These are phyloP conservation scores for Busseola fusca DNA, from an alignment of 2,888 invertebrate species.

Conservation along the genomic window DNA sequence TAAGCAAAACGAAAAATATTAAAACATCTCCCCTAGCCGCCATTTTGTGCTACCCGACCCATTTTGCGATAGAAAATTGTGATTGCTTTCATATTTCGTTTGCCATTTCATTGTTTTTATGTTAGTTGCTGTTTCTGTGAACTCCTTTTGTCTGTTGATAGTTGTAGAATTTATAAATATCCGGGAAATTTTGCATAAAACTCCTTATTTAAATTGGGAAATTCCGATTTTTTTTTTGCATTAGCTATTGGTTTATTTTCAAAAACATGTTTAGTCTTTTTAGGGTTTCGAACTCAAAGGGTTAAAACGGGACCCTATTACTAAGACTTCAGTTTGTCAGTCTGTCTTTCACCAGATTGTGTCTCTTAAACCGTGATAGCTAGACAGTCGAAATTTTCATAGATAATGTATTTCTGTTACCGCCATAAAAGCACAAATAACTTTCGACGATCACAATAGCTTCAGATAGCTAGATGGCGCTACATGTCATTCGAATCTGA, in stretches of 20 bases:
- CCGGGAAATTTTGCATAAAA: not conserved
- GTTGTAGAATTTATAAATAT: not conserved
- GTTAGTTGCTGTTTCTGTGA: not conserved
- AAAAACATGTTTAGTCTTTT: too few relatives aligned
- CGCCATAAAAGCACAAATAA: too few relatives aligned
- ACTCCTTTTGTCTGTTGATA: constrained; percentile 3
- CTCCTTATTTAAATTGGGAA: not conserved
- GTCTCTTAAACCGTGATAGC: too few relatives aligned
- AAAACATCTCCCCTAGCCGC: constrained; percentile 57
- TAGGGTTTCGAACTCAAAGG: too few relatives aligned
- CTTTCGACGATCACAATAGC: too few relatives aligned
- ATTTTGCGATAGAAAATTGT: constrained; percentile 57
- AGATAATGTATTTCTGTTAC: too few relatives aligned
- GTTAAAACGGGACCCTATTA: too few relatives aligned
- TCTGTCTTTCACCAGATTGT: too few relatives aligned
- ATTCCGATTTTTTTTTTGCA: not conserved
- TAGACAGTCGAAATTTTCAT: too few relatives aligned
- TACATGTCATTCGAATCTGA: too few relatives aligned
- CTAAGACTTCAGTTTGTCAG: too few relatives aligned
- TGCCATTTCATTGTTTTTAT: constrained; percentile 20
- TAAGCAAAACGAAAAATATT: constrained; percentile 63
- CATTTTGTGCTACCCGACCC: constrained; percentile 43
- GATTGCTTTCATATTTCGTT: constrained; percentile 54
- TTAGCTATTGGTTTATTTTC: not conserved
- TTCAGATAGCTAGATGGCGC: too few relatives aligned